Conservation (phyloP, 2,113 vertebrate genomes). For the Synchiropus splendidus region DNA sequence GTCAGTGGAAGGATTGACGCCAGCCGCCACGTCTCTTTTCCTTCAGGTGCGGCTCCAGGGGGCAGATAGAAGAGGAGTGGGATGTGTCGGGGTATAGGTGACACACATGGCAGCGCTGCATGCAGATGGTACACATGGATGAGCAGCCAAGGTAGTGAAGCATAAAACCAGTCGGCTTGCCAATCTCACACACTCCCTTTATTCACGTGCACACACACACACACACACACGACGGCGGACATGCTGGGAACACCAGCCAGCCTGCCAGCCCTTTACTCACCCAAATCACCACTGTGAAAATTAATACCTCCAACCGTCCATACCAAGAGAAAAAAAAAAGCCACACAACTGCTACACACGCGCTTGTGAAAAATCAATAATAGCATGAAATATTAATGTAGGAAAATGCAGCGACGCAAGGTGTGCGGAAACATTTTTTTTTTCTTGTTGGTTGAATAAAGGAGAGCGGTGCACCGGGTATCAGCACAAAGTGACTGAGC, state of each 20-base stretch:
- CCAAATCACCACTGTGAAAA: slow-evolving; percentile 64
- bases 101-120: slow-evolving; percentile 11
- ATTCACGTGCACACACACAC: neutral
- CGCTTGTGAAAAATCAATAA: slow-evolving; percentile 26
- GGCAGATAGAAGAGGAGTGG: neutral
- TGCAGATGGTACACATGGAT: slow-evolving; percentile 12
- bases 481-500: too few relatives aligned
- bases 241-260: slow-evolving; percentile 39
- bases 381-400: slow-evolving; percentile 43
- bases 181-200: neutral
- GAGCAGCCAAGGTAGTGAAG: slow-evolving; percentile 7
- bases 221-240: neutral
- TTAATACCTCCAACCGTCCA: slow-evolving; percentile 56
- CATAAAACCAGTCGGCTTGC: slow-evolving; percentile 6
- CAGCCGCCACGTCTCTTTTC: slow-evolving; percentile 12
- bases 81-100: slow-evolving; percentile 8
- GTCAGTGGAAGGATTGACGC: slow-evolving; percentile 27
- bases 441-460: too few relatives aligned
- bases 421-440: slow-evolving; percentile 4
- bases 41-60: slow-evolving; percentile 6
- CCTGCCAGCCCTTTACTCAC: slow-evolving; percentile 57
- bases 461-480: too few relatives aligned
- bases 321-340: slow-evolving; percentile 19
- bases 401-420: slow-evolving; percentile 30
- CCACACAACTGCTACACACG: slow-evolving; percentile 1